Base-by-base conservation (phyloP, 1,140 invertebrate genomes). In the Cylas formicarius region DNA sequence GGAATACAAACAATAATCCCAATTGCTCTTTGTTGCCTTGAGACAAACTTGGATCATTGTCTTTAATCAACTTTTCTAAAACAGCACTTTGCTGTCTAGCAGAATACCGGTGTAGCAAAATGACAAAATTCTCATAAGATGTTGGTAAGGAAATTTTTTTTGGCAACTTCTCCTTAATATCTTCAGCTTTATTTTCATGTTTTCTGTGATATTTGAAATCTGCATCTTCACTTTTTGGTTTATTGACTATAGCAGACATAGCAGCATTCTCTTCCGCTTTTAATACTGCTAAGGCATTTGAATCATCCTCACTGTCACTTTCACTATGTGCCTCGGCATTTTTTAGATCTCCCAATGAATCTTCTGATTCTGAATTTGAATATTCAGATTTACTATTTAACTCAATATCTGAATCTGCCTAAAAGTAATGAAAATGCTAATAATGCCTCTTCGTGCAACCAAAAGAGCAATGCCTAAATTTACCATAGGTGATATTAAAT, bases 21-120 rank as follows among this genome's bases (percentile, higher is more conserved):
- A 92, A 69, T 60, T 84, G 80, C 31, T 81, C 76, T 62, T 85
- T 87, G 57, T 92, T 91, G 9, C 74, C 76, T 49, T 77, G 75
- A 13, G 74, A 74, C 29, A 90, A 63, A 59, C 82, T 82, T 22
- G 81, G 82, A 65, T 92, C 82, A 68, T 89, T 86, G 52, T 80
- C 86, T 69, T 90, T 90, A 28, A 92, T 82, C 51, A 94, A 79
- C 55, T 88, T 75, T 52, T 89, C 80, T 34, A 94, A 55, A 7
- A 91, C 80, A 5, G 77, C 70, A 2, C 73, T 66, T 50, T 87
- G 81, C 49, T 85, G 74, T 4, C 74, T 64, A 6, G 73, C 65
- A 22, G 70, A 70, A 44, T 80, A 75, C 16, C n/a, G n/a, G n/a
- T n/a, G n/a, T n/a, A n/a, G n/a, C n/a, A n/a, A n/a, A n/a, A n/a